Percentiles rank a stretch among this genome's conserved stretches.
phyloP scores from a whole-genome alignment of 2,888 invertebrate species.

The Polydrusus cervinus region DNA sequence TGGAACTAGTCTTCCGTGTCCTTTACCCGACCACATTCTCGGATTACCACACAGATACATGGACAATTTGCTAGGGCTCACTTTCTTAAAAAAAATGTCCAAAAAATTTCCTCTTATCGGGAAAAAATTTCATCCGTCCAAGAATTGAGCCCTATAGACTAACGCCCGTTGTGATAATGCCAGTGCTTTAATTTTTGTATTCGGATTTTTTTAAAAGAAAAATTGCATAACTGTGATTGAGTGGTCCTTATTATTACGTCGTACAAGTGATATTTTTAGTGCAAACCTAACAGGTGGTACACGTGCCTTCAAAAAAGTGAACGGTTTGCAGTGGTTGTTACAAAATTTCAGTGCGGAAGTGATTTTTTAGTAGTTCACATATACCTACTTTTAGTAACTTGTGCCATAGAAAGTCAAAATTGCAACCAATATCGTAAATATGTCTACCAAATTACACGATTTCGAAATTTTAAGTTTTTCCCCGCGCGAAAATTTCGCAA shows the following conservation, averaged over 20 bases:
- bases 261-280: constrained; percentile 36
- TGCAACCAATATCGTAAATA: constrained; percentile 32
- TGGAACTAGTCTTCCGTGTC: constrained; percentile 49
- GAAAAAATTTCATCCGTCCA: constrained; percentile 25
- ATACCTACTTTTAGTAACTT: constrained; percentile 25
- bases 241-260: constrained; percentile 17
- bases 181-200: constrained; percentile 30
- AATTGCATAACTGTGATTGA: constrained; percentile 47
- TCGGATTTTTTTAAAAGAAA: constrained; percentile 22
- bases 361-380: constrained; percentile 30
- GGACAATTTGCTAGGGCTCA: constrained; percentile 69
- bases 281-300: constrained; percentile 27
- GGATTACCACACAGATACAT: constrained; percentile 69
- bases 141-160: constrained; percentile 29
- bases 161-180: constrained; percentile 19
- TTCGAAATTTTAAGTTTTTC: constrained; percentile 5
- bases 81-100: constrained; percentile 68
- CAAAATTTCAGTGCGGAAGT: constrained; percentile 49
- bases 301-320: constrained; percentile 37
- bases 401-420: constrained; percentile 30
- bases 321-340: constrained; percentile 23
- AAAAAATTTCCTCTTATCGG: constrained; percentile 38
- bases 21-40: constrained; percentile 63
- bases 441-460: constrained; percentile 19
- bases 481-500: not conserved